These are phyloP conservation scores for Biston stratarius DNA, from an alignment of 2,888 invertebrate species.

Conservation along the genomic window DNA sequence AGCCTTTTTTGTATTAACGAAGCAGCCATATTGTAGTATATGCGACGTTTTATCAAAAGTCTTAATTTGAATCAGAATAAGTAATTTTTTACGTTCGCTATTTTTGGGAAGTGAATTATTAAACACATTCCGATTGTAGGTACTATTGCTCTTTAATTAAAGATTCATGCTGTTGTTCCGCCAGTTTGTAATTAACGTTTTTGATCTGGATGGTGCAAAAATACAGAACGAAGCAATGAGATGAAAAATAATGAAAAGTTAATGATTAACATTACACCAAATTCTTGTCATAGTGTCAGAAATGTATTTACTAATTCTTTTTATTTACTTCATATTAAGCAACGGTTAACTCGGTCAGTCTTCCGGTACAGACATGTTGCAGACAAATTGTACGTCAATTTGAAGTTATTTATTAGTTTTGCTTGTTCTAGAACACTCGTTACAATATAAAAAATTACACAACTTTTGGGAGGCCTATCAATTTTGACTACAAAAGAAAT, in stretches of 20 bases:
- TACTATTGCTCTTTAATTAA: constrained; percentile 30
- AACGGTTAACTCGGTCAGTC: too few species aligned
- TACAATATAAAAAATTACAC: too few species aligned
- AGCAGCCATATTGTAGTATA: constrained; percentile 47
- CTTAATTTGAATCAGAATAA: constrained; percentile 53
- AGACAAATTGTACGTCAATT: too few species aligned
- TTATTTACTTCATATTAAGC: too few species aligned
- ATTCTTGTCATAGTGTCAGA: background rate
- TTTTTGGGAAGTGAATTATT: constrained; percentile 38
- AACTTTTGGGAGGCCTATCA: too few species aligned
- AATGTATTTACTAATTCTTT: too few species aligned
- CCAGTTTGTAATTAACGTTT: constrained; percentile 26
- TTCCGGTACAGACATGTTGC: too few species aligned
- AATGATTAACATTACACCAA: background rate
- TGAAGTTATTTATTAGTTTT: too few species aligned
- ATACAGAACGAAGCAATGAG: background rate
- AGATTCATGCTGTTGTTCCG: constrained; percentile 25
- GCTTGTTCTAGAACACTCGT: too few species aligned
- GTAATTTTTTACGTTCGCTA: constrained; percentile 49
- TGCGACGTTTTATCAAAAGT: constrained; percentile 51
- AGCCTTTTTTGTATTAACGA: constrained; percentile 32
- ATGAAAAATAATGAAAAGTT: background rate
- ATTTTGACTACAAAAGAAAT: too few species aligned
- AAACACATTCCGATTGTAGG: constrained; percentile 17
- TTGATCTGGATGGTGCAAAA: constrained; percentile 4